A percentile compares a stretch with the other conserved stretches of the same genome.
These are phyloP conservation scores for Acronicta alni DNA, from an alignment of 2,888 invertebrate species.

Conservation along the genomic window DNA sequence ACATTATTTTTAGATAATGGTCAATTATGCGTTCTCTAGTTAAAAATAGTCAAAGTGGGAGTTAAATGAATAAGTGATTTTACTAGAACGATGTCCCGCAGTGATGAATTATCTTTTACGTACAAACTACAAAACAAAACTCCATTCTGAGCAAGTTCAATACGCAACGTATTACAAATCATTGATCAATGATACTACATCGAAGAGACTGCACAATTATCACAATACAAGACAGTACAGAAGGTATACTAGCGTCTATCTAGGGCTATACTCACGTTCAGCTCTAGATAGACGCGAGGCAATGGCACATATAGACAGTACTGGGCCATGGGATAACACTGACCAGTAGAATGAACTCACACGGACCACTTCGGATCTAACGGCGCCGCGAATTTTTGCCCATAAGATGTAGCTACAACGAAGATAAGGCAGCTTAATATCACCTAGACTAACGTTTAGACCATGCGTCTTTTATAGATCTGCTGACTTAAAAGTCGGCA, in stretches of 20 bases:
- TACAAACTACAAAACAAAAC: slow-evolving; percentile 1
- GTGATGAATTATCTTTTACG: slow-evolving; percentile 2
- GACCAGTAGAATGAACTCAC: too few species aligned
- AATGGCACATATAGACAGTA: too few species aligned
- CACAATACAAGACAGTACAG: background rate
- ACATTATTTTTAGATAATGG: slow-evolving; percentile 14
- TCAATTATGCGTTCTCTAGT: slow-evolving; percentile 16
- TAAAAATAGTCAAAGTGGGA: slow-evolving; percentile 16
- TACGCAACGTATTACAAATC: slow-evolving; percentile 46
- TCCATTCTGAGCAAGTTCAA: slow-evolving; percentile 15
- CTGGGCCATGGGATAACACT: too few species aligned
- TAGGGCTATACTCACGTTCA: too few species aligned
- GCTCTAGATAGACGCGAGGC: too few species aligned
- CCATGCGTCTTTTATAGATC: too few species aligned
- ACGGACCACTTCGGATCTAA: too few species aligned
- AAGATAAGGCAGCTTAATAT: too few species aligned
- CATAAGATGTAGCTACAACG: too few species aligned
- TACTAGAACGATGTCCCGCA: background rate
- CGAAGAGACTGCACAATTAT: slow-evolving; percentile 38
- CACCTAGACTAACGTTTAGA: too few species aligned
- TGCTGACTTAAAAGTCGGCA: too few species aligned
- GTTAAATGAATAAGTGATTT: slow-evolving; percentile 4
- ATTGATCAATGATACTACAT: slow-evolving; percentile 40
- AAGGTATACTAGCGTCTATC: slow-evolving; percentile 14
- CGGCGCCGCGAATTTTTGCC: too few species aligned